Evolutionary conservation across 2,113 vertebrate species (phyloP), one percentile per base, ranked within the genome.

Genomic region (Cervus canadensis): DNA sequence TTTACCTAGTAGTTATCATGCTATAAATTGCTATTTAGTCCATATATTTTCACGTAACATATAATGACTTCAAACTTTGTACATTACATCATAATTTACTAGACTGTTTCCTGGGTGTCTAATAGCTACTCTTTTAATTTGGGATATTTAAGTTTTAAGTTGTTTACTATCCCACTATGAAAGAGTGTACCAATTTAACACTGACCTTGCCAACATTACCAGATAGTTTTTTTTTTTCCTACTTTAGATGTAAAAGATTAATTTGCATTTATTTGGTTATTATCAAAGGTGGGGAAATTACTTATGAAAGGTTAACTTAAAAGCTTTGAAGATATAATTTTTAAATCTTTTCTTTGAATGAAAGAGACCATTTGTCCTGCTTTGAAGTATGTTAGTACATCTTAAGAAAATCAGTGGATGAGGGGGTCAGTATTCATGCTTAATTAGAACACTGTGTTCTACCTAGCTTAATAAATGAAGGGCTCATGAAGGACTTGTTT

Each of bases 301-400:
- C 59, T 92, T 90, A 87, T 0, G 48, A 93, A 91, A 94, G 33
- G 93, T 95, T 90, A 91, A 93, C 90, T 94, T 87, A 57, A 97
- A 90, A 92, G 76, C 30, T 74, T 74, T 74, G 40, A 74, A 40
- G n/a, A 83, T 85, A 43, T 25, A 59, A 71, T 93, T 86, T 92
- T 54, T 82, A 30, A 10, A 56, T 71, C 79, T 97, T 94, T 64
- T 95, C 52, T 96, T 95, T 94, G 40, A 90, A 16, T 60, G 67
- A 95, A 96, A 59, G 36, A 93, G n/a, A 54, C 25, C 13, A 30
- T 78, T 95, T 96, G 62, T 81, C 62, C 40, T 90, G 36, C 56
- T 96, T 95, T 91, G 57, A 85, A 94, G 52, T 86, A 30, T 25
- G 14, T 57, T 95, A 57, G 50, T 86, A 54, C 30, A 45, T 87